Evolutionary conservation across 2,113 vertebrate species (phyloP), one percentile per base, ranked within the genome.

Genomic region (Excalfactoria chinensis): DNA sequence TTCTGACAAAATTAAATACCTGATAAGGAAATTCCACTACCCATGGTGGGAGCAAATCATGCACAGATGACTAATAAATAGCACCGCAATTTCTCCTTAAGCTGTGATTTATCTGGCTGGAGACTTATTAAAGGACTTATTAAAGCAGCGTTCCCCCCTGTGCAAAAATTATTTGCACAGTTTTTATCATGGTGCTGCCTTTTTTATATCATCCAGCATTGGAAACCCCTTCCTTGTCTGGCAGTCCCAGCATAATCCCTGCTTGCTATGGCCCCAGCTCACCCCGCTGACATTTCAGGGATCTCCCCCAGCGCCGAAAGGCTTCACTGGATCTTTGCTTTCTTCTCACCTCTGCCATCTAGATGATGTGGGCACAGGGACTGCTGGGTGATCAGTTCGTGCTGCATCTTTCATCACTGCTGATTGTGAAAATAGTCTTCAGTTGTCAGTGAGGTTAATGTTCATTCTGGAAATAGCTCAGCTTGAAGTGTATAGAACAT

Each of bases 51-150:
- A 90, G 93, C 92, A 94, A 96, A 93, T 96, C 90, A 92, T 88
- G 77, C 90, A 92, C 86, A 93, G 95, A 95, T 93, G 92, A 94
- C 90, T 95, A 96, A 93, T 93, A 96, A 94, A 95, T 84, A 86
- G 92, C 80, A 72, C 67, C 0, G 2, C 92, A 95, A 71, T 92
- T 78, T 90, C 74, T 83, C 74, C 81, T 95, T 95, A 92, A 78
- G 74, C 81, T 82, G 68, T 93, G 96, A 94, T 93, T 96, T 96
- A 92, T 93, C 90, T 93, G 55, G 82, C 92, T 92, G 71, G 92
- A 92, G 92, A 93, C 84, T 93, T 92, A 90, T 90, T 93, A 96
- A 86, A 92, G 70, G 92, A 92, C 84, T 93, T 92, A 90, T 90
- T 93, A 96, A 86, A 92, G 70, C 88, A 92, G 72, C 49, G 63